Percentiles rank a stretch among this genome's conserved stretches.
These are phyloP conservation scores for Drosophila rufa DNA, from an alignment of 1,140 invertebrate genomes.

Conservation along the genomic window DNA sequence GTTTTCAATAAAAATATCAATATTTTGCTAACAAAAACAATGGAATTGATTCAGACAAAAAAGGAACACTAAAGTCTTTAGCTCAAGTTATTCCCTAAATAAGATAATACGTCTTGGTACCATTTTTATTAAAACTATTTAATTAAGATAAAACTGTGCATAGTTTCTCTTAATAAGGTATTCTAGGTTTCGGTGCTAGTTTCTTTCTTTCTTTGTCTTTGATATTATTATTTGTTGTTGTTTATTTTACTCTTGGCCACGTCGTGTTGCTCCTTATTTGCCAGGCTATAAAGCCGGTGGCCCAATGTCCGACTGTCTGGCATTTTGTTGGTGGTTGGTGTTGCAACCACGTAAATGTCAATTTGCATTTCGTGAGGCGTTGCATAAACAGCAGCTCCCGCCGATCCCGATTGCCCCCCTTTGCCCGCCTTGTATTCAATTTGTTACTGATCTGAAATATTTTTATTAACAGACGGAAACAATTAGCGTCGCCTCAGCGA, in stretches of 20 bases:
- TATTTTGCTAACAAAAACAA: too few relatives aligned
- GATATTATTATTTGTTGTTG: neutral
- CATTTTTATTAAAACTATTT: neutral
- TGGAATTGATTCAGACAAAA: too few relatives aligned
- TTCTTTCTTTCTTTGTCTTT: conserved; percentile 2
- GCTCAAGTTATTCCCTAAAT: too few relatives aligned
- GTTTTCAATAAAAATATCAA: too few relatives aligned
- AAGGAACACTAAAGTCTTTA: neutral
- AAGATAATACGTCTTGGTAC: too few relatives aligned
- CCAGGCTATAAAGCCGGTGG: conserved; percentile 50
- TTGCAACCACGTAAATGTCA: conserved; percentile 83
- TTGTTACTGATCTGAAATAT: conserved; percentile 81
- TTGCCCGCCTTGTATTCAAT: conserved; percentile 72
- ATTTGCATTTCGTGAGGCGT: conserved; percentile 82
- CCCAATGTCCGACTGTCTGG: conserved; percentile 52
- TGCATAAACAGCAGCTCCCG: conserved; percentile 71
- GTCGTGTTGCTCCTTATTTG: conserved; percentile 82
- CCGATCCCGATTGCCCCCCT: conserved; percentile 13
- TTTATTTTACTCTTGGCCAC: conserved; percentile 42
- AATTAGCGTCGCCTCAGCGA: conserved; percentile 74
- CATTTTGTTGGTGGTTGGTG: conserved; percentile 59
- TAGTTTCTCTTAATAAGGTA: neutral
- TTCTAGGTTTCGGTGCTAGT: neutral
- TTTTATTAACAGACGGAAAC: conserved; percentile 84
- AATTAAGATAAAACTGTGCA: neutral